phyloP scores from a whole-genome alignment of 2,888 invertebrate species.

The Phortica magna region DNA sequence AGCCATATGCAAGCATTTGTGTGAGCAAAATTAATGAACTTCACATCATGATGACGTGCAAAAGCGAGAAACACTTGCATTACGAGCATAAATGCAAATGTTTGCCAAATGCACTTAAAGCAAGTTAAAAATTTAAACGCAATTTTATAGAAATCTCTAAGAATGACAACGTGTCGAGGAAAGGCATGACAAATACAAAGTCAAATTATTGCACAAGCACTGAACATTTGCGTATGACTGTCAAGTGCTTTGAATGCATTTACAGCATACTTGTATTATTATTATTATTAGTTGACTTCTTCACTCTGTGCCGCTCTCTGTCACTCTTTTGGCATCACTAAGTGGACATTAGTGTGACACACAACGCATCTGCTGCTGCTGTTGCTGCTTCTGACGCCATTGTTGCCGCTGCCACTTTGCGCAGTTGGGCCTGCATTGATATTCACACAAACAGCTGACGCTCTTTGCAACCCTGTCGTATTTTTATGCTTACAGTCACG shows the following conservation, averaged over 20 bases:
- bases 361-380: background rate
- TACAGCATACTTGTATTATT: too few species aligned
- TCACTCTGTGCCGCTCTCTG: background rate
- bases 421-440: conserved; percentile 26
- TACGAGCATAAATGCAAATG: conserved; percentile 9
- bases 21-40: conserved; percentile 24
- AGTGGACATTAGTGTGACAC: conserved; percentile 32
- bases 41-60: background rate
- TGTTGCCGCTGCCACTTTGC: conserved; percentile 38
- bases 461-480: background rate
- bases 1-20: background rate
- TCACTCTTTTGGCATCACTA: conserved; percentile 6
- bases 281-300: background rate
- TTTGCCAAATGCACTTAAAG: background rate
- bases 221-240: background rate
- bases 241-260: too few species aligned
- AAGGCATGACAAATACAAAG: background rate
- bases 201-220: background rate
- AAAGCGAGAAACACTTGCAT: background rate
- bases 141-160: background rate
- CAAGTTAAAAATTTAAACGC: background rate
- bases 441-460: conserved; percentile 1
- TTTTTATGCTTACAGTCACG: too few species aligned
- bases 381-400: conserved; percentile 19
- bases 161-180: background rate